A percentile compares a stretch with the other conserved stretches of the same genome.
phyloP scores from a whole-genome alignment of 2,113 vertebrate genomes.

The Camelus dromedarius region DNA sequence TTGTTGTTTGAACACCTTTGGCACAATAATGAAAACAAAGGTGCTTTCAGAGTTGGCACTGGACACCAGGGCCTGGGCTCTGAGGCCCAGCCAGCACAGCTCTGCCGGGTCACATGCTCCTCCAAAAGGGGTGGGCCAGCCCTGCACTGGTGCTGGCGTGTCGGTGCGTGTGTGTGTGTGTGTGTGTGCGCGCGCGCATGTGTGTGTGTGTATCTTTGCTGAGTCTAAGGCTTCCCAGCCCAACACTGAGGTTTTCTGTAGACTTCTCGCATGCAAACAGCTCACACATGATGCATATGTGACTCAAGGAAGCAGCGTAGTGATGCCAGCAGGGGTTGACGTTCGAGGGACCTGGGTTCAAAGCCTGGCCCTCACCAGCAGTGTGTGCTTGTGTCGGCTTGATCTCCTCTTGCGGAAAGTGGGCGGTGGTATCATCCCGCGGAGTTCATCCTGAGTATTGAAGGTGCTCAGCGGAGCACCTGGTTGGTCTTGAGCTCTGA shows the following conservation, averaged over 20 bases:
- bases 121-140: not conserved
- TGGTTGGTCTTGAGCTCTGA: not conserved
- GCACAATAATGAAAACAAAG: constrained; percentile 60
- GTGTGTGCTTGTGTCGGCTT: not conserved
- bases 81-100: not conserved
- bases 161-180: not conserved
- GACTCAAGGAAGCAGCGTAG: not conserved
- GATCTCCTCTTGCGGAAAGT: not conserved
- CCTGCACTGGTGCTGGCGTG: not conserved
- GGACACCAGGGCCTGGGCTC: not conserved
- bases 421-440: not conserved
- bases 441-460: not conserved
- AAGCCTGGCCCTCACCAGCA: not conserved
- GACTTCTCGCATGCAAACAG: not conserved
- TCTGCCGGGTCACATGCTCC: not conserved
- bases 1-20: constrained; percentile 27
- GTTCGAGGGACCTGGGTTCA: not conserved
- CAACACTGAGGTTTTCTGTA: not conserved
- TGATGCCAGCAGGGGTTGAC: not conserved
- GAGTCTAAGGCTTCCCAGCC: not conserved
- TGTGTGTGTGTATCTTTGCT: not conserved
- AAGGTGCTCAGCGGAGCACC: not conserved
- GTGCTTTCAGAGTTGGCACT: not conserved
- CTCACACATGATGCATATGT: not conserved
- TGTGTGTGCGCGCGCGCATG: not conserved